Evolutionary conservation across 2,797 vertebrate species (phyloP).

Genomic region (Hemitrygon akajei): DNA sequence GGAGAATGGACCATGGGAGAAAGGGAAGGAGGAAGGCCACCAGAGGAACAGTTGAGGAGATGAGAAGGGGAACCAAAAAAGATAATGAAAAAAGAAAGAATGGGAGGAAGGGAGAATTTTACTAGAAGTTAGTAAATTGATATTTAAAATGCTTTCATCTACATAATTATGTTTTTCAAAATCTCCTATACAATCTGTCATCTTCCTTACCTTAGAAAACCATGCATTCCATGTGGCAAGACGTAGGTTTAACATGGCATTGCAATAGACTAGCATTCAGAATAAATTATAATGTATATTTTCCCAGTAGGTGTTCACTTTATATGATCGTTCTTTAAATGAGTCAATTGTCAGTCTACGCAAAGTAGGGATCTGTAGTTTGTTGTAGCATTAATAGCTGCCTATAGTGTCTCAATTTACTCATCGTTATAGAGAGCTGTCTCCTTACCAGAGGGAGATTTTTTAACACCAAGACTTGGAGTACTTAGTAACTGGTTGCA

Average conservation of each 20-base stretch:
- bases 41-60: no score
- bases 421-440: not conserved
- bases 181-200: not conserved
- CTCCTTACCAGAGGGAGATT: conserved; percentile 19
- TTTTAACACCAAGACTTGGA: conserved; percentile 18
- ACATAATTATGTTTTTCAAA: not conserved
- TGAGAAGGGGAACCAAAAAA: no score
- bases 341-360: not conserved
- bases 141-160: not conserved
- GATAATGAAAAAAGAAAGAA: no score
- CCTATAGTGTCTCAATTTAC: not conserved
- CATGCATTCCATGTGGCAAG: not conserved
- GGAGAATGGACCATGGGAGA: no score
- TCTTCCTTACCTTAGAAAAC: not conserved
- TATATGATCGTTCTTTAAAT: not conserved
- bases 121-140: no score
- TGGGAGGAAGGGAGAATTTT: no score
- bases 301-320: not conserved
- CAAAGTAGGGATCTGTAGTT: not conserved
- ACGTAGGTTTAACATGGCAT: not conserved
- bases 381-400: not conserved
- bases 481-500: conserved; percentile 19
- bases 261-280: not conserved
- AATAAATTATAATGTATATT: not conserved
- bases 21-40: no score